These are phyloP conservation scores for Andrena flavipes DNA, from an alignment of 2,888 invertebrate genomes.

Conservation along the genomic window DNA sequence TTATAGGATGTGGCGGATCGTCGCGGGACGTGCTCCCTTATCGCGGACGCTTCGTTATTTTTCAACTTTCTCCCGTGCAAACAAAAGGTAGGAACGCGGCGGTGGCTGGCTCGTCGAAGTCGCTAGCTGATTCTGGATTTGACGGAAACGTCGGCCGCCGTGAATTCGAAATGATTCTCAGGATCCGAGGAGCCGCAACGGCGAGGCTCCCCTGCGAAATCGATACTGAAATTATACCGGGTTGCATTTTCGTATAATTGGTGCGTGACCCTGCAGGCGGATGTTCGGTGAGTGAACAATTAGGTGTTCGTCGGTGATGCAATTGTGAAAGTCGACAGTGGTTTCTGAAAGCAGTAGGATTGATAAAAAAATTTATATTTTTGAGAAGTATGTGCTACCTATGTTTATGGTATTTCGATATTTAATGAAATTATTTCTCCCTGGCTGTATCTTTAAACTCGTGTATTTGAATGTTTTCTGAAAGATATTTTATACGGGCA, in stretches of 20 bases:
- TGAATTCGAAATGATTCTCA: slow-evolving; percentile 32
- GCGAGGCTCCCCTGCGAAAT: neutral
- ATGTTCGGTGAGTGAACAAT: too few relatives aligned
- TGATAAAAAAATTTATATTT: too few relatives aligned
- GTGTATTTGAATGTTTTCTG: too few relatives aligned
- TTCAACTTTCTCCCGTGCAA: slow-evolving; percentile 31
- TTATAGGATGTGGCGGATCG: slow-evolving; percentile 25
- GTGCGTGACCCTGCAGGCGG: too few relatives aligned
- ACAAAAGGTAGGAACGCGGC: neutral
- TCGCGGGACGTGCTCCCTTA: slow-evolving; percentile 20
- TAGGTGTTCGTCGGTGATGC: too few relatives aligned
- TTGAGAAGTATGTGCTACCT: too few relatives aligned
- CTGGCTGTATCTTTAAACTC: too few relatives aligned
- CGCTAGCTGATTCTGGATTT: slow-evolving; percentile 16
- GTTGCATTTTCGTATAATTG: neutral
- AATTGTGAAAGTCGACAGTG: too few relatives aligned
- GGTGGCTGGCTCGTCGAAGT: neutral
- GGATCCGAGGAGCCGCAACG: neutral
- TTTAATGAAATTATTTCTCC: neutral
- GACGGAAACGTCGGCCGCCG: slow-evolving; percentile 3
- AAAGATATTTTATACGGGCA: too few relatives aligned
- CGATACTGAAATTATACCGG: neutral
- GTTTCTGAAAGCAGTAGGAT: too few relatives aligned
- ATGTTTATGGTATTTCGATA: too few relatives aligned
- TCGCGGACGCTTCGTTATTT: slow-evolving; percentile 11